Evolutionary conservation across 37 sponge, comb jelly and placozoan species (phyloP), one percentile per base, ranked within the genome.

Genomic region (Theonella swinhoei): DNA sequence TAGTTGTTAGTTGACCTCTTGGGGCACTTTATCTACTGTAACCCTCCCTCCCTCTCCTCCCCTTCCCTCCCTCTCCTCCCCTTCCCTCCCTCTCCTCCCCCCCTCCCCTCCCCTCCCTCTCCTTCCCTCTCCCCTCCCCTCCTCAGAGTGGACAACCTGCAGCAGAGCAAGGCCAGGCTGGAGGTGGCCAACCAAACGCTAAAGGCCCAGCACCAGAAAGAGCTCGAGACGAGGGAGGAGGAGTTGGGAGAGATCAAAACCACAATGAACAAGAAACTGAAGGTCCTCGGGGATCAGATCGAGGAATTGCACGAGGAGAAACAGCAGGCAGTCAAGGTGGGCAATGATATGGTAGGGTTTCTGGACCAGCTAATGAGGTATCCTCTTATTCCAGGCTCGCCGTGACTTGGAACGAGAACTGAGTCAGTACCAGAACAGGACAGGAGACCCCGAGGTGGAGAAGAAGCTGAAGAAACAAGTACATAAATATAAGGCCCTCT

Each of bases 251-350:
- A 85, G 72, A 38, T 90, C 40, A 86, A 91, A 59, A 40, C 64
- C 58, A 85, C 86, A 58, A 78, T 91, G 85, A 88, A 91, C 87
- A 95, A 80, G 81, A 90, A 85, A 68, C 60, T 93, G 24, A 97
- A 95, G 83, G 47, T 80, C 29, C 86, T 99, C 28, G 92, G 91
- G 62, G 78, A 86, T 11, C 96, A 96, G 80, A 82, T 99, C 4
- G 99, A 99, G 68, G 96, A 96, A 41, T 85, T 91, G 61, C 94
- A 95, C 59, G 90, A 88, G 34, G 92, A 92, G 74, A 96, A 91
- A 82, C 89, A 90, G 42, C 47, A 82, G 25, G 98, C 94, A 42
- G 67, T 90, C 31, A 93, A 91, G 91, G 98, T 97, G 39, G 37
- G 91, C n/a, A n/a, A n/a, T n/a, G n/a, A n/a, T n/a, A n/a, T n/a